Conservation (phyloP, 2,888 invertebrate species). For the Branchipolynoe longqiensis region DNA sequence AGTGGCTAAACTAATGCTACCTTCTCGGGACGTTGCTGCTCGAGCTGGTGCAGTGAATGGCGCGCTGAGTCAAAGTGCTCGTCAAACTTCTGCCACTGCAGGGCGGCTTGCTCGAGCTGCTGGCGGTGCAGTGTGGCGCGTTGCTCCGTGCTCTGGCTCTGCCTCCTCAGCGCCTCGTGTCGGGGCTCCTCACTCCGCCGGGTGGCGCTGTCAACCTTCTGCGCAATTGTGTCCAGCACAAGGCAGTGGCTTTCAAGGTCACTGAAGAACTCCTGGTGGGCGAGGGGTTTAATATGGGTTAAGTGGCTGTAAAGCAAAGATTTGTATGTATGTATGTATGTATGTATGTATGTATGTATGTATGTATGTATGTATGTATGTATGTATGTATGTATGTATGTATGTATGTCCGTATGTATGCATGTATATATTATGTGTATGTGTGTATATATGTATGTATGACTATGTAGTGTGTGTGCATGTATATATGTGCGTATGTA, state of each 20-base stretch:
- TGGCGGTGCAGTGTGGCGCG: slow-evolving; percentile 77
- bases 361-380: too few relatives aligned
- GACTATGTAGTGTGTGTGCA: too few relatives aligned
- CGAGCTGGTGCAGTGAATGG: slow-evolving; percentile 65
- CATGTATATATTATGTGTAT: too few relatives aligned
- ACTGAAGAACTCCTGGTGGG: slow-evolving; percentile 77
- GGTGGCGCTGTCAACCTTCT: slow-evolving; percentile 74
- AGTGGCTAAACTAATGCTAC: too few relatives aligned
- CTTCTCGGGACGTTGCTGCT: slow-evolving; percentile 66
- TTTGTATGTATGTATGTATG: too few relatives aligned
- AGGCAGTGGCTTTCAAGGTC: slow-evolving; percentile 79
- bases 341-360: too few relatives aligned
- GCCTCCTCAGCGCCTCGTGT: slow-evolving; percentile 72
- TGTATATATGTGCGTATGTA: too few relatives aligned
- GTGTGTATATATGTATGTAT: too few relatives aligned
- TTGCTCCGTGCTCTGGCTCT: slow-evolving; percentile 76
- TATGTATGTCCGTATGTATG: too few relatives aligned
- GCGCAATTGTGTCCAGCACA: slow-evolving; percentile 76
- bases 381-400: too few relatives aligned
- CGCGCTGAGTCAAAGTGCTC: slow-evolving; percentile 68
- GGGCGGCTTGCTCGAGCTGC: slow-evolving; percentile 73
- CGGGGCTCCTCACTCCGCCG: slow-evolving; percentile 70
- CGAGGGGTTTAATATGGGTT: slow-evolving; percentile 12
- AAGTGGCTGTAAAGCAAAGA: too few relatives aligned
- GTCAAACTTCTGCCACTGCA: slow-evolving; percentile 76